Base-by-base conservation (phyloP, 2,888 invertebrate species). In the Pollenia angustigena region DNA sequence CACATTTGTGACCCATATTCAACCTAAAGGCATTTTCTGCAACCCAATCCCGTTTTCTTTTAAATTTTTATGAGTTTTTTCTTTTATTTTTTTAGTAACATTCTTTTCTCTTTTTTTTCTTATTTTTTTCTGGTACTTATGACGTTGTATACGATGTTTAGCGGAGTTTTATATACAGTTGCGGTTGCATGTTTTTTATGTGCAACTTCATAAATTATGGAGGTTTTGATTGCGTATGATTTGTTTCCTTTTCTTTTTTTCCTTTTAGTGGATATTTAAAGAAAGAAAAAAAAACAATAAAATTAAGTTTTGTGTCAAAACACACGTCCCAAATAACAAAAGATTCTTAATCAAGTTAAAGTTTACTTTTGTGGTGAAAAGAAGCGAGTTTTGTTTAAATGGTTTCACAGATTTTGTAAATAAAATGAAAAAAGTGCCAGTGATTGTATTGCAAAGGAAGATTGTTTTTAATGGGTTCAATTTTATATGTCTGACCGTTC, bases 1-100 rank as follows among this genome's bases (percentile, higher is more conserved):
- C 80, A 48, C 50, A 76, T 76, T 81, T 71, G 78, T 87, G 87
- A 81, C 87, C 87, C 79, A 84, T 69, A 78, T 87, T 75, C 69
- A 58, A 69, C 50, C 60, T 50, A 60, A 83, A 86, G 71, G 56
- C 75, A 80, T 32, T 32, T 32, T 16, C 46, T 16, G 14, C 46
- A 66, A 16, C 48, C 8, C 68, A 60, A 60, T 80, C 50, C 56
- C 16, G 60, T 76, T 72, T 85, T 62, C 52, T 60, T 48, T 58
- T 58, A 56, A 14, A 40, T 14, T 40, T n/a, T 44, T 44, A 16
- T n/a, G 18, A 10, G 10, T 72, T 48, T 58, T 40, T 40, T 23
- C 64, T 76, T 68, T 12, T 4, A 6, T 4, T 32, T 32, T 32
- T 12, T 4, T 14, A 18, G 40, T 16, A 62, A 14, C 3, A 32